A percentile compares a stretch with the other conserved stretches of the same genome.
Evolutionary conservation across 2,113 vertebrate genomes (phyloP).

Genomic region (Chamaea fasciata): DNA sequence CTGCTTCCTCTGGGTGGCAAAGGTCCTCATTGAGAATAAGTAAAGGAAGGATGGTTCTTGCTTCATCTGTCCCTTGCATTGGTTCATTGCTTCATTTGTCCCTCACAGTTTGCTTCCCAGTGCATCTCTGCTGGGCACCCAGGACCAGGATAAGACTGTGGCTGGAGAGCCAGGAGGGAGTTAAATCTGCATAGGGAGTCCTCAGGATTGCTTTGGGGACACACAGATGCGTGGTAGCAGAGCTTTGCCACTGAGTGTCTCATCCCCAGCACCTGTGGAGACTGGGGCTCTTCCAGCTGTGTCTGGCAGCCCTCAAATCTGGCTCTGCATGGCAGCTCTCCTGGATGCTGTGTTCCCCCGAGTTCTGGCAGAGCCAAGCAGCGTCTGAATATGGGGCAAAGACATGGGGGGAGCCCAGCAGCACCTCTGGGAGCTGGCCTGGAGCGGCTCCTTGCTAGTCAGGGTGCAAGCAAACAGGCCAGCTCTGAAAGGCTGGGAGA

Average conservation of each 20-base stretch:
- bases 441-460: not conserved
- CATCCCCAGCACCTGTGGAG: not conserved
- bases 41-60: not conserved
- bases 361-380: not conserved
- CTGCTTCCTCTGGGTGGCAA: not conserved
- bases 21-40: not conserved
- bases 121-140: not conserved
- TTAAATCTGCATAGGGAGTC: not conserved
- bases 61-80: not conserved
- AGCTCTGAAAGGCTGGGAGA: not conserved
- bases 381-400: not conserved
- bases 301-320: not conserved
- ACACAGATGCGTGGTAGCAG: fast-evolving
- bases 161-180: not conserved
- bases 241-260: fast-evolving
- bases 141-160: not conserved
- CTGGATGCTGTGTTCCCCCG: fast-evolving
- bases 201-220: not conserved
- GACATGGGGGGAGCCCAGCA: not conserved
- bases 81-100: not conserved
- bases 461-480: fast-evolving
- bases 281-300: not conserved
- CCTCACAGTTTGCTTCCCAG: not conserved
- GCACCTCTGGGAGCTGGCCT: not conserved
- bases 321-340: not conserved